Conservation (phyloP, 2,113 vertebrate species). For the Carassius carassius region DNA sequence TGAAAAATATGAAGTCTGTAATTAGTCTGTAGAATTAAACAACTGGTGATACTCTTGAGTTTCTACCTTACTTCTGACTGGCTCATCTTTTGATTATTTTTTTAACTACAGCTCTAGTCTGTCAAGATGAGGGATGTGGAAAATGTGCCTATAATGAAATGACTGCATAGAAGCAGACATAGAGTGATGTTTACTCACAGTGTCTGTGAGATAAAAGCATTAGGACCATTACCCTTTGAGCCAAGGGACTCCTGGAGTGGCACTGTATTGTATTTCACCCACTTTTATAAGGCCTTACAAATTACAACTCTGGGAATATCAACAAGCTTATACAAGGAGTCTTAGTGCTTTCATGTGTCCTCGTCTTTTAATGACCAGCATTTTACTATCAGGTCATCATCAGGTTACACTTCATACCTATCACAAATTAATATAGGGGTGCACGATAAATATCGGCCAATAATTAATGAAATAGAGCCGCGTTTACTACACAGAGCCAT, state of each 20-base stretch:
- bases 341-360: constrained; percentile 57
- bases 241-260: constrained; percentile 54
- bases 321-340: constrained; percentile 49
- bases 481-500: too few species aligned
- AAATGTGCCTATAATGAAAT: constrained; percentile 61
- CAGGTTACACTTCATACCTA: constrained; percentile 46
- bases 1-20: background rate
- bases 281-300: constrained; percentile 60
- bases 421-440: constrained; percentile 50
- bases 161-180: constrained; percentile 52
- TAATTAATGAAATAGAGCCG: too few species aligned
- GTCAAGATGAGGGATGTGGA: constrained; percentile 58
- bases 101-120: constrained; percentile 43
- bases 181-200: constrained; percentile 56
- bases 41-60: background rate
- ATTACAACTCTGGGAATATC: constrained; percentile 60
- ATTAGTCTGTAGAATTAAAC: background rate
- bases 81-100: background rate
- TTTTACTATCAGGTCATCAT: constrained; percentile 59
- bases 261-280: constrained; percentile 57
- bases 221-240: constrained; percentile 59
- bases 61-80: background rate
- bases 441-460: too few species aligned
- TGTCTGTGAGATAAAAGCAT: constrained; percentile 65
- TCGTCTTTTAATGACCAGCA: constrained; percentile 49